These are phyloP conservation scores for Drosophila rubida DNA, from an alignment of 2,888 invertebrate genomes.

Conservation along the genomic window DNA sequence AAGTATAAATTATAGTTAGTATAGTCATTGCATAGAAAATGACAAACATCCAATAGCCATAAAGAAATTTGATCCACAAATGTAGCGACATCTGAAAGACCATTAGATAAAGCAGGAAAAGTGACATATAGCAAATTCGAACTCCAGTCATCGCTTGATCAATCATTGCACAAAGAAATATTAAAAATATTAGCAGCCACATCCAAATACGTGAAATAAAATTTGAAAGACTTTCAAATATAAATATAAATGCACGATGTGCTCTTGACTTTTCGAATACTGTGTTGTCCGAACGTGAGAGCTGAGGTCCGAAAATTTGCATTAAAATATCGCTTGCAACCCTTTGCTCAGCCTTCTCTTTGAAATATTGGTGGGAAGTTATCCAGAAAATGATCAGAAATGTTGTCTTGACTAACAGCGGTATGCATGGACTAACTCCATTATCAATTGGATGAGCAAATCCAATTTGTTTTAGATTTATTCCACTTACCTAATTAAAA, in stretches of 20 bases:
- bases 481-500: constrained; percentile 81
- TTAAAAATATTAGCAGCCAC: constrained; percentile 95
- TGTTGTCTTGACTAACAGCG: constrained; percentile 91
- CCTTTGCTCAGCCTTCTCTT: constrained; percentile 88
- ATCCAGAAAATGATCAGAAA: constrained; percentile 98
- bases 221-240: constrained; percentile 88
- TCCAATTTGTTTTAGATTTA: constrained; percentile 92
- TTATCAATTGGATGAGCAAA: constrained; percentile 88
- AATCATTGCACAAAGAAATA: constrained; percentile 96
- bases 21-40: constrained; percentile 98
- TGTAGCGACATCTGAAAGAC: constrained; percentile 97
- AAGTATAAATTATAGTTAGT: constrained; percentile 96
- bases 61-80: constrained; percentile 96
- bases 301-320: constrained; percentile 79
- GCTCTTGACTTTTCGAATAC: constrained; percentile 49
- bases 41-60: constrained; percentile 97
- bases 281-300: constrained; percentile 58
- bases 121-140: constrained; percentile 97
- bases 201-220: constrained; percentile 97
- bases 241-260: constrained; percentile 43
- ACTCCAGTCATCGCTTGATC: constrained; percentile 97
- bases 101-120: constrained; percentile 95
- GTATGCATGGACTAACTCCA: constrained; percentile 88
- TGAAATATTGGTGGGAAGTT: constrained; percentile 94
- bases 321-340: constrained; percentile 85